Conservation (phyloP, 2,113 vertebrate genomes). For the Mus musculus region GRCm39 chr12:77871501-77872000, state of each 20-base stretch:
- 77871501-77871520: conserved; percentile 52
- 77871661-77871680: conserved; percentile 84
- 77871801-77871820: conserved; percentile 60
- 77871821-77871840: conserved; percentile 45
- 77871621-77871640: conserved; percentile 79
- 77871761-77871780: conserved; percentile 72
- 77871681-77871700: conserved; percentile 70
- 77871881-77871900: conserved; percentile 39
- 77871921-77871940: not conserved
- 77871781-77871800: conserved; percentile 59
- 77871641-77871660: conserved; percentile 79
- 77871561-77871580: conserved; percentile 74
- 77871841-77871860: not conserved
- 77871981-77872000: not conserved
- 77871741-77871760: conserved; percentile 72
- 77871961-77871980: not conserved
- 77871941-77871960: conserved; percentile 8
- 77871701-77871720: conserved; percentile 81
- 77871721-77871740: conserved; percentile 77
- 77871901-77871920: conserved; percentile 8
- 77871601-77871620: conserved; percentile 81
- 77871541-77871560: conserved; percentile 71
- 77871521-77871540: conserved; percentile 46
- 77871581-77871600: conserved; percentile 81
- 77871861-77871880: conserved; percentile 47